phyloP scores from a whole-genome alignment of 2,888 invertebrate species.

The Callosobruchus maculatus region DNA sequence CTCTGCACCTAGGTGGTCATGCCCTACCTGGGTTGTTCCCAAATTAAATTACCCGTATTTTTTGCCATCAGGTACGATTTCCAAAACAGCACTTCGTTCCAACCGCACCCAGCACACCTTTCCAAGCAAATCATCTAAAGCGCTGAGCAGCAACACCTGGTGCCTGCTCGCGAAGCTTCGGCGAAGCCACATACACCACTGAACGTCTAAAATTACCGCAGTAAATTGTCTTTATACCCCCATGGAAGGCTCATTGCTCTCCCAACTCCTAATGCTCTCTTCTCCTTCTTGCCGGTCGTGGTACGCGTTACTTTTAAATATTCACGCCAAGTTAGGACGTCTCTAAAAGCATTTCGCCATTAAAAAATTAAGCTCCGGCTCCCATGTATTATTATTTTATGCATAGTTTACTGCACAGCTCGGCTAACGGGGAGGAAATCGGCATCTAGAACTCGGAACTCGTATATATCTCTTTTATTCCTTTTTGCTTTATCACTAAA shows the following conservation, averaged over 20 bases:
- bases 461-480: not conserved
- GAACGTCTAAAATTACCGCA: slow-evolving; percentile 33
- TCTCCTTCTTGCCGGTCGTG: slow-evolving; percentile 16
- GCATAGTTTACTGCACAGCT: slow-evolving; percentile 32
- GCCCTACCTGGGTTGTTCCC: too few relatives aligned
- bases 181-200: not conserved
- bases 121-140: not conserved
- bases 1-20: too few relatives aligned
- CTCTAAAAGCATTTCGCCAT: slow-evolving; percentile 65
- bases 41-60: too few relatives aligned
- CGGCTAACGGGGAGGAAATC: not conserved
- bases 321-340: slow-evolving; percentile 48
- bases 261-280: slow-evolving; percentile 38
- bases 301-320: slow-evolving; percentile 49
- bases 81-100: not conserved
- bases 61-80: not conserved
- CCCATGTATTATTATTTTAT: slow-evolving; percentile 52
- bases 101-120: not conserved
- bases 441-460: not conserved
- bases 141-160: not conserved
- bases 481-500: not conserved
- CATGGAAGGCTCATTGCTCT: not conserved
- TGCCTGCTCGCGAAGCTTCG: not conserved
- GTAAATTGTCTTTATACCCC: slow-evolving; percentile 42
- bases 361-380: slow-evolving; percentile 55